Conservation (phyloP, 2,888 invertebrate genomes). For the Pyrrhosoma nymphula region DNA sequence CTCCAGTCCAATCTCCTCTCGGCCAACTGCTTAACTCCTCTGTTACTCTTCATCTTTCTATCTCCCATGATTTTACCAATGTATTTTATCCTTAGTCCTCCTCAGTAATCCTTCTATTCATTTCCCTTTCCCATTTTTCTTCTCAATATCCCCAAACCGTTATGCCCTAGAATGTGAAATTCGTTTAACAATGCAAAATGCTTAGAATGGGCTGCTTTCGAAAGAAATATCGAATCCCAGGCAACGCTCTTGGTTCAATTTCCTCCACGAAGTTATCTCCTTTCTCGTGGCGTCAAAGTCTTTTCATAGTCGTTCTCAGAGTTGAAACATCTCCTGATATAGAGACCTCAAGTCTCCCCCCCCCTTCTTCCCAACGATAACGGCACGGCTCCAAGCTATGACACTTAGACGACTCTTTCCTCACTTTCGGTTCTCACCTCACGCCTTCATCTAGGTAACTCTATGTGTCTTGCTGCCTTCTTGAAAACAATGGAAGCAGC, state of each 20-base stretch:
- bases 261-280: background rate
- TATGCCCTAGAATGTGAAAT: background rate
- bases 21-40: too few species aligned
- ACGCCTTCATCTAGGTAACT: background rate
- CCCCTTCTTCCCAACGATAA: background rate
- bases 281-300: background rate
- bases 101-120: too few species aligned
- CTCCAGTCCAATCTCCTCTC: too few species aligned
- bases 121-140: too few species aligned
- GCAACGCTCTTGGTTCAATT: background rate
- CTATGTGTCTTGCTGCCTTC: background rate
- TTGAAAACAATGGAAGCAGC: conserved; percentile 1
- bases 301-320: background rate
- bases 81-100: too few species aligned
- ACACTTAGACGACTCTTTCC: background rate
- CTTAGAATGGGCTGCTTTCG: too few species aligned
- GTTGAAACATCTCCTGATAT: background rate
- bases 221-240: too few species aligned
- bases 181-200: background rate
- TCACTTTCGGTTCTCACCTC: background rate
- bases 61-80: too few species aligned
- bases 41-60: too few species aligned
- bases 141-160: too few species aligned
- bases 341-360: background rate
- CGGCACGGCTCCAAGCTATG: background rate